Base-by-base conservation (phyloP, 2,888 invertebrate species). In the Hirtodrosophila histrioides region DNA sequence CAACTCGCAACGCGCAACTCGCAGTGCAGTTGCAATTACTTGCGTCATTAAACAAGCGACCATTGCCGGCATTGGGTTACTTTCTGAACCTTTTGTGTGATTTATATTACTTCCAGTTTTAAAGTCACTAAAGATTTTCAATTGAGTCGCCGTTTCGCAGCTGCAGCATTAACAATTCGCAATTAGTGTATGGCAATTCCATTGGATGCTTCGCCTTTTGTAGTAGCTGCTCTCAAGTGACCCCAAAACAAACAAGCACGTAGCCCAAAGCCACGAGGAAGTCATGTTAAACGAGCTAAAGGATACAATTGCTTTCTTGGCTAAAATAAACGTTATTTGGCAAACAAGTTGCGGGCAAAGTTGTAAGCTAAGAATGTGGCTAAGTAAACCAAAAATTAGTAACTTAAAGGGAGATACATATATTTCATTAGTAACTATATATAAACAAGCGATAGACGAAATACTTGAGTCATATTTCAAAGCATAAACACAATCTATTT, bases 11-110 rank as follows among this genome's bases (percentile, higher is more conserved):
- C 73, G 50, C 37, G 58, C 75, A 67, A 51, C 65, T 48, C 29
- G 70, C 58, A 55, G 53, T 55, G 41, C 68, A 68, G 66, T 75
- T 70, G 85, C 83, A 78, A 78, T 78, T 77, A 77, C 77, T 76
- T 88, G 84, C 84, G 80, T 79, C 84, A 84, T 84, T 84, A 82
- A 83, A 55, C 84, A 69, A 50, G 65, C 86, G 68, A 69, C 74
- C 74, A 66, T 51, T 69, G 57, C 41, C 37, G 53, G 60, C 66
- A 71, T 69, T 65, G 73, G 78, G 68, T 76, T 73, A 84, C 69
- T 76, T 53, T 55, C 57, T 57, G 69, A 82, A 85, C 82, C 86
- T 82, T 86, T 82, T 78, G 85, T 68, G 71, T 85, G 88, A 82
- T 82, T 82, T 87, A 82, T 82, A 78, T 75, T 87, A 75, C 86